Evolutionary conservation across 2,113 vertebrate genomes (phyloP).

Genomic region (Amia ocellicauda): DNA sequence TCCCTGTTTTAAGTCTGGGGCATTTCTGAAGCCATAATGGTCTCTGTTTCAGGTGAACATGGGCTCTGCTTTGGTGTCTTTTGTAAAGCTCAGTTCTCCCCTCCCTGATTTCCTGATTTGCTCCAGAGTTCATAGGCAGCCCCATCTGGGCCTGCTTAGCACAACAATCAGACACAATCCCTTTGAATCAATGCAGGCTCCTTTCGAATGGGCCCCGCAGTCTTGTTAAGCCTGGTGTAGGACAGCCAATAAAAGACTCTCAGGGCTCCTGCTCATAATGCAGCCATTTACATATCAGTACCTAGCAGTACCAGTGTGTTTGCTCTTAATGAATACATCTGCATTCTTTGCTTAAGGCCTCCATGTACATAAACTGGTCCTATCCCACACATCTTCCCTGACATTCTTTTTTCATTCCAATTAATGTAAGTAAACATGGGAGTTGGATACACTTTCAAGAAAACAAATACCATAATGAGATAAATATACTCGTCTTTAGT

Average conservation of each 20-base stretch:
- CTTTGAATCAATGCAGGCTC: constrained; percentile 55
- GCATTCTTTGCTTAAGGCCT: too few relatives aligned
- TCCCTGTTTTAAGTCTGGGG: too few relatives aligned
- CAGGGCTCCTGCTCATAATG: neutral
- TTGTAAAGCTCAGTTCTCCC: neutral
- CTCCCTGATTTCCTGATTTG: constrained; percentile 43
- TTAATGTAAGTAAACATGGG: too few relatives aligned
- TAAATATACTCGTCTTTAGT: too few relatives aligned
- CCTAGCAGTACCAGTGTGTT: too few relatives aligned
- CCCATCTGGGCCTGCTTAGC: constrained; percentile 72
- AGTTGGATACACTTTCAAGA: too few relatives aligned
- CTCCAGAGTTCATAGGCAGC: constrained; percentile 58
- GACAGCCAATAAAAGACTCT: neutral
- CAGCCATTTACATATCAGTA: too few relatives aligned
- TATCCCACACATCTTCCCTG: too few relatives aligned
- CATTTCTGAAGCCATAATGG: neutral
- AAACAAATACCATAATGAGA: too few relatives aligned
- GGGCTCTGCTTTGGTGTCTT: neutral
- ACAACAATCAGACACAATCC: constrained; percentile 61
- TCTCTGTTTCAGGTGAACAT: neutral
- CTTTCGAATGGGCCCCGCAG: constrained; percentile 15
- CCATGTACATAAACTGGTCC: too few relatives aligned
- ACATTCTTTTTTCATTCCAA: too few relatives aligned
- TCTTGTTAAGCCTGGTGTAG: constrained; percentile 9
- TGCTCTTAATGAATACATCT: too few relatives aligned